A percentile compares a stretch with the other conserved stretches of the same genome.
Evolutionary conservation across 1,140 invertebrate species (phyloP).

Genomic region (Ostrea denselamellosa): DNA sequence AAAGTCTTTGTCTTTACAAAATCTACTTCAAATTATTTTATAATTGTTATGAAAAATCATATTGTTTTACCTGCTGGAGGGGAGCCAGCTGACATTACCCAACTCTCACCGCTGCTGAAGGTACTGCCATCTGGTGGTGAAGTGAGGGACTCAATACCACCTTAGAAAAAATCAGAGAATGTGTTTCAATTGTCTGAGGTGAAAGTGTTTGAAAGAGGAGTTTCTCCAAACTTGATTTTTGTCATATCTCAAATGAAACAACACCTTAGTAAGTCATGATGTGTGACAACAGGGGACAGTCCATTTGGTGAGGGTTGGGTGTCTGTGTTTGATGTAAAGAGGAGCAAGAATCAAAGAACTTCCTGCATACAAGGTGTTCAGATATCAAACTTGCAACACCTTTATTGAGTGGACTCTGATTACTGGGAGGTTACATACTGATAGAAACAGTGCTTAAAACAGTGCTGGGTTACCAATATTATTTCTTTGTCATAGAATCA

Average conservation of each 20-base stretch:
- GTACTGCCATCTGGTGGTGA: constrained; percentile 55
- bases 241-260: neutral
- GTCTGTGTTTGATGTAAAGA: constrained; percentile 3
- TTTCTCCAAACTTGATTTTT: neutral
- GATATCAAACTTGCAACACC: constrained; percentile 22
- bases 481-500: too few species aligned
- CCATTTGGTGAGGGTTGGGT: neutral
- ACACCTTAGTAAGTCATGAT: neutral
- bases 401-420: neutral
- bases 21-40: neutral
- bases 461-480: too few species aligned
- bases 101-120: constrained; percentile 54
- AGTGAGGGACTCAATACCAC: constrained; percentile 49
- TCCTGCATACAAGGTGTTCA: neutral
- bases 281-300: neutral
- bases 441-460: too few species aligned
- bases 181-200: neutral
- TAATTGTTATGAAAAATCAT: neutral
- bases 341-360: neutral
- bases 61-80: constrained; percentile 41
- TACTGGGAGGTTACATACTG: neutral
- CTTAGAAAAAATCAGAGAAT: constrained; percentile 44
- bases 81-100: constrained; percentile 53
- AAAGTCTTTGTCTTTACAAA: too few species aligned
- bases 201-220: constrained; percentile 37